Base-by-base conservation (phyloP, 2,113 vertebrate species). In the Malurus alboscapulatus region DNA sequence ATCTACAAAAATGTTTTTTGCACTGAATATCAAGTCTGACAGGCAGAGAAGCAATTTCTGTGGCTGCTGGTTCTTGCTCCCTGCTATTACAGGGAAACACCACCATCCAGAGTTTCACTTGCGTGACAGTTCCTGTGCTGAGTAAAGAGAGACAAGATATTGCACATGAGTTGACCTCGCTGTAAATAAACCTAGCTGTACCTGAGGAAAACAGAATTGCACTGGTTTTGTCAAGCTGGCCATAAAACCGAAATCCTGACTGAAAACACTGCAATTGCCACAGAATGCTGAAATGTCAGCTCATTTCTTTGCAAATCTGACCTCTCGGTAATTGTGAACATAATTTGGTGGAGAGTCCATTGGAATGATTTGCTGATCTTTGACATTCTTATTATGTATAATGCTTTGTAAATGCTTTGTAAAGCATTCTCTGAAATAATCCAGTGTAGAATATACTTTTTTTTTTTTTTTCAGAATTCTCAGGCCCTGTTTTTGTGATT, bases 261-360 rank as follows among this genome's bases (percentile, higher is more conserved):
- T 75, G 48, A 89, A 91, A 89, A 85, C 79, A 67, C 44, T 86
- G 48, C 57, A 71, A 14, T 92, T 94, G 75, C 51, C 63, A 59
- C 24, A 63, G 71, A 91, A 90, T 63, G 59, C 53, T 84, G 84
- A 93, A 95, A 91, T 85, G 61, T 85, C 79, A 93, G 42, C 63
- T 95, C 71, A 93, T 95, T 93, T 80, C 58, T 92, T 87, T 85
- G 67, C 67, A 85, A 62, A 69, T 67, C 81, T 83, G 71, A 85
- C 32, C 81, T 90, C 89, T 83, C 59, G 40, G 67, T 92, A 95
- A 83, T 73, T 94, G 78, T 96, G 87, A 91, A 85, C 44, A 47
- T 90, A 87, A 91, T 76, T 92, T 85, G 75, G 83, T 94, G 47
- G 42, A 85, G 90, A 91, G 74, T 83, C 91, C 78, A 82, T 92